A percentile compares a stretch with the other conserved stretches of the same genome.
These are phyloP conservation scores for Tiliacea citrago DNA, from an alignment of 2,888 invertebrate species.

Conservation along the genomic window DNA sequence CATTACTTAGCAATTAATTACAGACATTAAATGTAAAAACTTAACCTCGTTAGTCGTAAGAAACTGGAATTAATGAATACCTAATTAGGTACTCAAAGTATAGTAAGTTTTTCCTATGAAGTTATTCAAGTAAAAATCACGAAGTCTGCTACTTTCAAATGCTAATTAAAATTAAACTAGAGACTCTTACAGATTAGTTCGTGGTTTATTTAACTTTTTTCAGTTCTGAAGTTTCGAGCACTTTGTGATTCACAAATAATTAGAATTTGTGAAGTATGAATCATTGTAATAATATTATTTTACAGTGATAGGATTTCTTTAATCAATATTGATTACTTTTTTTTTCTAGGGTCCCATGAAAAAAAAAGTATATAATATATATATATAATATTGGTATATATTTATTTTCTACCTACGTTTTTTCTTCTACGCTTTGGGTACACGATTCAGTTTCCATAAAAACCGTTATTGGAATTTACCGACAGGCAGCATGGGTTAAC, in stretches of 20 bases:
- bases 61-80: background rate
- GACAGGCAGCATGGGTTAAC: background rate
- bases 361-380: no score
- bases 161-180: slow-evolving; percentile 36
- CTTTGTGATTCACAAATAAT: background rate
- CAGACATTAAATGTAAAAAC: background rate
- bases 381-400: no score
- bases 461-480: background rate
- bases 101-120: background rate
- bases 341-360: background rate
- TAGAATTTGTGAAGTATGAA: background rate
- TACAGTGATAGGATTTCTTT: no score
- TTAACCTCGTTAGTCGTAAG: background rate
- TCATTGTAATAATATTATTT: background rate
- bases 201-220: slow-evolving; percentile 8
- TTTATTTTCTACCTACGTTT: no score
- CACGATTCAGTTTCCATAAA: slow-evolving; percentile 8
- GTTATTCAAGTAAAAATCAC: slow-evolving; percentile 12
- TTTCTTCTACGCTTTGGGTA: background rate
- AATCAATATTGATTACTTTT: background rate
- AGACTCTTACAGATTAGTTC: background rate
- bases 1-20: no score
- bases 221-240: background rate
- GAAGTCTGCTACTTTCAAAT: slow-evolving; percentile 15
- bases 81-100: background rate